A percentile compares a stretch with the other conserved stretches of the same genome.
Conservation (phyloP, 2,113 vertebrate species). For the Cyanocitta stelleri region DNA sequence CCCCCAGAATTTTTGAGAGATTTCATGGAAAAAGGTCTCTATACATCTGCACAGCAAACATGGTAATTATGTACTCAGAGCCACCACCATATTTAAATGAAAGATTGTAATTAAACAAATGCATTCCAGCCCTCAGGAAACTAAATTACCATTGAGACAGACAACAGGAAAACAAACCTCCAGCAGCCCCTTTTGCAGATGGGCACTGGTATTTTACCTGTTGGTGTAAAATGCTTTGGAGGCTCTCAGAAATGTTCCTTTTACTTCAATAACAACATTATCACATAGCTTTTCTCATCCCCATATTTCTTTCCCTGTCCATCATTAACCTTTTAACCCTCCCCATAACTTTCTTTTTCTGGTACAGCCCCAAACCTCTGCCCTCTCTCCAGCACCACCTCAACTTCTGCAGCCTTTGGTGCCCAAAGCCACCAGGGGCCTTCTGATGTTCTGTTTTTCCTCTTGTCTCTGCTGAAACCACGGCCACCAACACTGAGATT, state of each 20-base stretch:
- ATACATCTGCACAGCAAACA: not conserved
- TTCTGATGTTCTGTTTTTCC: not conserved
- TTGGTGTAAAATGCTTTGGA: not conserved
- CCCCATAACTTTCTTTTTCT: not conserved
- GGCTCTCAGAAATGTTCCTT: not conserved
- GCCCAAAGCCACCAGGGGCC: not conserved
- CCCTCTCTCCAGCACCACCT: not conserved
- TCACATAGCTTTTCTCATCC: accelerated
- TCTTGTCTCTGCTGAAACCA: not conserved
- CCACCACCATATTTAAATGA: not conserved
- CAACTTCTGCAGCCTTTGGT: not conserved
- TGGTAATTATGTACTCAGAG: not conserved
- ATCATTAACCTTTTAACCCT: not conserved
- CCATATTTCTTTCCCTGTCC: not conserved
- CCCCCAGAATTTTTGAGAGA: not conserved
- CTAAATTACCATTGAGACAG: not conserved
- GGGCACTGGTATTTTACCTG: not conserved
- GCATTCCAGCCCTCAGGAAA: not conserved
- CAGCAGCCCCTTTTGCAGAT: not conserved
- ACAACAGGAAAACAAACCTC: not conserved
- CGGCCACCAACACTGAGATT: not conserved
- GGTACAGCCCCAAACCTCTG: not conserved
- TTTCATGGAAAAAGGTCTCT: not conserved
- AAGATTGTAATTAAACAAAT: not conserved
- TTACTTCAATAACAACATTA: not conserved